Evolutionary conservation across 2,888 invertebrate genomes (phyloP).

Genomic region (Lithophane socia): DNA sequence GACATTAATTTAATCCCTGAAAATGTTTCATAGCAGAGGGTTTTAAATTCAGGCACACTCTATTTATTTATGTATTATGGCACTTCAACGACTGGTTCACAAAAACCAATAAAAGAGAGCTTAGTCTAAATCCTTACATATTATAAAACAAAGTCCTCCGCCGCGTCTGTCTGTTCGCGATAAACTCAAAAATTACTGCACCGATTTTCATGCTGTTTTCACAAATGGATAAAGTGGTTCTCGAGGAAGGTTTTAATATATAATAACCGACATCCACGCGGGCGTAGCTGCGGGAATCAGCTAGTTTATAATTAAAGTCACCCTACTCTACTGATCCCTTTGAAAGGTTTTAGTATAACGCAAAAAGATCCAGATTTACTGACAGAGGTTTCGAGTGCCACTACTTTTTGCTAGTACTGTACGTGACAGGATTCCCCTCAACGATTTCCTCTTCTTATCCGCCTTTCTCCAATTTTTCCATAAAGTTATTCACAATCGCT

Average conservation of each 20-base stretch:
- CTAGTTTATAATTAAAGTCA: neutral
- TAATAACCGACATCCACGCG: too few relatives aligned
- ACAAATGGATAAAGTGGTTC: too few relatives aligned
- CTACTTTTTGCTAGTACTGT: neutral
- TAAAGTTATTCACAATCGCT: slow-evolving; percentile 5
- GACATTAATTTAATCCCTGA: neutral
- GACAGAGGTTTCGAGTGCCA: neutral
- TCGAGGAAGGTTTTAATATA: too few relatives aligned
- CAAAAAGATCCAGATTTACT: neutral
- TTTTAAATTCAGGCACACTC: neutral
- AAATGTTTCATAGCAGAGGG: neutral
- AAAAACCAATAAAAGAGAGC: neutral
- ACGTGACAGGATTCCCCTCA: neutral
- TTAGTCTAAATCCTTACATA: neutral
- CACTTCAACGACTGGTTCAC: neutral
- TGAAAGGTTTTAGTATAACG: neutral
- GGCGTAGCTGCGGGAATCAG: too few relatives aligned
- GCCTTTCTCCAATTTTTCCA: too few relatives aligned
- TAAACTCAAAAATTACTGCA: too few relatives aligned
- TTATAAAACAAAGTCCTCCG: too few relatives aligned
- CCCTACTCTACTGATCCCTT: neutral
- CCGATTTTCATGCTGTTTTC: too few relatives aligned
- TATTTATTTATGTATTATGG: neutral
- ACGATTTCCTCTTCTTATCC: neutral
- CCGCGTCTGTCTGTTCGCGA: too few relatives aligned